A percentile compares a stretch with the other conserved stretches of the same genome.
These are phyloP conservation scores for Meiosimyza decipiens DNA, from an alignment of 2,888 invertebrate species.

Conservation along the genomic window DNA sequence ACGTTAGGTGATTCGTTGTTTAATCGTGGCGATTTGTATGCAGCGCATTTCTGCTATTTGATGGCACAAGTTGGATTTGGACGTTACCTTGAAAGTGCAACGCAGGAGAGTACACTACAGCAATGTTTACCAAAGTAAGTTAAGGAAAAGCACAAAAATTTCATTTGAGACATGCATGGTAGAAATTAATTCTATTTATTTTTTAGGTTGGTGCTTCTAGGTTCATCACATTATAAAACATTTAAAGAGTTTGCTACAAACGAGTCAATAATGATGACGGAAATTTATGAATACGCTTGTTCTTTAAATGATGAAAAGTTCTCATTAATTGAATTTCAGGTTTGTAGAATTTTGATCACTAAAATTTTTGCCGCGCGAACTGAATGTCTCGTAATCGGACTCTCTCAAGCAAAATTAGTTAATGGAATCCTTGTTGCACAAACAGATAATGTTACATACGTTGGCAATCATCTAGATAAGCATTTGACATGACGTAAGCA, in stretches of 20 bases:
- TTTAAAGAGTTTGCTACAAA: conserved; percentile 79
- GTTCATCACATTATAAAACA: conserved; percentile 75
- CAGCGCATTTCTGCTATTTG: conserved; percentile 96
- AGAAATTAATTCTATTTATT: background rate
- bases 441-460: too few relatives aligned
- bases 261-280: conserved; percentile 92
- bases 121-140: conserved; percentile 58
- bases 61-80: conserved; percentile 71
- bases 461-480: too few relatives aligned
- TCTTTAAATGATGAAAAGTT: conserved; percentile 81
- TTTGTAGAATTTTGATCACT: conserved; percentile 53
- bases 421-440: too few relatives aligned
- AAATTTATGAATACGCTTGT: conserved; percentile 94
- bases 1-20: conserved; percentile 79
- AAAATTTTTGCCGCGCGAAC: background rate
- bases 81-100: conserved; percentile 60
- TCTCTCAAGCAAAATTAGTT: too few relatives aligned
- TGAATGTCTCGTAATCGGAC: background rate
- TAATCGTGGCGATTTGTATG: conserved; percentile 83
- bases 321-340: conserved; percentile 80
- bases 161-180: background rate
- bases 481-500: too few relatives aligned
- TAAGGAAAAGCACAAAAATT: background rate
- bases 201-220: conserved; percentile 81
- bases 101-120: conserved; percentile 56